Percentiles rank a stretch among this genome's conserved stretches.
Conservation (phyloP, 1,140 invertebrate species). For the Danaus melanippus region DNA sequence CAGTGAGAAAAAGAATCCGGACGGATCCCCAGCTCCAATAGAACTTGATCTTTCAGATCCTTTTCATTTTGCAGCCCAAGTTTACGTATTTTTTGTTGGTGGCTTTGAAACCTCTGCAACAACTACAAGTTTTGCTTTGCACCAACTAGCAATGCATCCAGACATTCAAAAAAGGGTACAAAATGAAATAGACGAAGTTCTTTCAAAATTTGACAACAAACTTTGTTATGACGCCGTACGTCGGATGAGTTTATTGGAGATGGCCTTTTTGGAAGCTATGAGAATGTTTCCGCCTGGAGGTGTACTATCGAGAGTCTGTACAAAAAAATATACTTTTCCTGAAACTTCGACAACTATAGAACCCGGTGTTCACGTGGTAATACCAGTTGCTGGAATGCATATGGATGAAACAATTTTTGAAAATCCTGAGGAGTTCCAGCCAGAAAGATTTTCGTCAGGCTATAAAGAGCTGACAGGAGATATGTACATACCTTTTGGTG, state of each 20-base stretch:
- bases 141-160: slow-evolving; percentile 19
- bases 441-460: slow-evolving; percentile 11
- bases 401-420: slow-evolving; percentile 20
- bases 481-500: slow-evolving; percentile 20
- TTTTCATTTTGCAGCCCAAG: slow-evolving; percentile 14
- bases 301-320: slow-evolving; percentile 15
- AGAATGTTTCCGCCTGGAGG: slow-evolving; percentile 19
- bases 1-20: slow-evolving; percentile 11
- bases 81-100: slow-evolving; percentile 27
- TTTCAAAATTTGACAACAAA: slow-evolving; percentile 22
- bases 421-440: slow-evolving; percentile 15
- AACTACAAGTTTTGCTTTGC: slow-evolving; percentile 15
- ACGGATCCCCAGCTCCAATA: slow-evolving; percentile 10
- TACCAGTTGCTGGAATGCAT: slow-evolving; percentile 20
- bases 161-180: slow-evolving; percentile 17
- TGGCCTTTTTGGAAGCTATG: slow-evolving; percentile 21
- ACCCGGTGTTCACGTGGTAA: slow-evolving; percentile 18
- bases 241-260: slow-evolving; percentile 17
- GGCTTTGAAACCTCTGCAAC: slow-evolving; percentile 25
- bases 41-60: slow-evolving; percentile 14
- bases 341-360: slow-evolving; percentile 18
- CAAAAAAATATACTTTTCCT: slow-evolving; percentile 19
- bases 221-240: slow-evolving; percentile 18
- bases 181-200: slow-evolving; percentile 20
- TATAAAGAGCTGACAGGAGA: slow-evolving; percentile 1